A percentile compares a stretch with the other conserved stretches of the same genome.
phyloP scores from a whole-genome alignment of 35 echinoderm and acorn worm species.

The Ophioderma brevispina region DNA sequence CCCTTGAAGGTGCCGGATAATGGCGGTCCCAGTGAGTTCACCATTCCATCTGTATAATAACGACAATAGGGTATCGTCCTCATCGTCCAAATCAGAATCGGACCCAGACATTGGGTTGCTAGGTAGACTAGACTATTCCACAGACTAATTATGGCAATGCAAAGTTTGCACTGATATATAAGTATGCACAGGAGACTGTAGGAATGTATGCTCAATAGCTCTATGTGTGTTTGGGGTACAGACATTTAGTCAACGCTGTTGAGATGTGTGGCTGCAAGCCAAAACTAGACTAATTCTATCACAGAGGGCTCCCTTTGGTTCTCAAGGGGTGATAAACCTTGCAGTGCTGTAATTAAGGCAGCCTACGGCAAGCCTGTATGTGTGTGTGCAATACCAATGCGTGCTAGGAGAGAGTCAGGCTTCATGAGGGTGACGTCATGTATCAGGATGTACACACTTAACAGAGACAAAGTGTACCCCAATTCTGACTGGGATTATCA shows the following conservation, averaged over 20 bases:
- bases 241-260: neutral
- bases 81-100: neutral
- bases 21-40: neutral
- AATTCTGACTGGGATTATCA: no score
- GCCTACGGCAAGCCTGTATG: neutral
- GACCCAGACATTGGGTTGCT: neutral
- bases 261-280: neutral
- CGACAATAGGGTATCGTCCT: neutral
- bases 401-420: neutral
- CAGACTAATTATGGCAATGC: neutral
- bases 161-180: neutral
- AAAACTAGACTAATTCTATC: neutral
- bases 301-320: neutral
- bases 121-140: neutral
- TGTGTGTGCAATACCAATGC: neutral
- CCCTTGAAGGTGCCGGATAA: neutral
- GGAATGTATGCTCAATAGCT: neutral
- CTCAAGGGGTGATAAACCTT: neutral
- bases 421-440: neutral
- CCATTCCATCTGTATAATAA: neutral
- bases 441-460: conserved; percentile 1
- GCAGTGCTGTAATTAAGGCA: neutral
- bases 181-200: conserved; percentile 4
- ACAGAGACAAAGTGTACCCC: no score
- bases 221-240: neutral